Conservation (phyloP, 2,113 vertebrate genomes). For the Cyprinodon variegatus region DNA sequence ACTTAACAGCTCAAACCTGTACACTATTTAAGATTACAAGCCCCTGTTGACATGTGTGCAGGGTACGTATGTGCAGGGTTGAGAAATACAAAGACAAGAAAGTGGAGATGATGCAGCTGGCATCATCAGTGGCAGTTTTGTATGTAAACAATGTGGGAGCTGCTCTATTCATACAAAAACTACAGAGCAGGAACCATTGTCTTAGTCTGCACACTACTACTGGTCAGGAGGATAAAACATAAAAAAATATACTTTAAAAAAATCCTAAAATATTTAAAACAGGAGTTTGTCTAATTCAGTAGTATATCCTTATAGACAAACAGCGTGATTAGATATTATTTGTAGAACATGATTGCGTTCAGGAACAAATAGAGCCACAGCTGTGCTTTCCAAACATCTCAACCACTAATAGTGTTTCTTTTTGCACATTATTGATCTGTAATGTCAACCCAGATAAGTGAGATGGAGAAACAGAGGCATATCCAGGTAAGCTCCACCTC, state of each 20-base stretch:
- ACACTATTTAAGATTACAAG: conserved; percentile 66
- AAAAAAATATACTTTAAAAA: conserved; percentile 3
- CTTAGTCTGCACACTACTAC: neutral
- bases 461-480: conserved; percentile 1
- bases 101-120: neutral
- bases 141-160: neutral
- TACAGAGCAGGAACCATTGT: too few species aligned
- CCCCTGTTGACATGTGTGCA: conserved; percentile 57
- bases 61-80: conserved; percentile 26
- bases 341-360: neutral
- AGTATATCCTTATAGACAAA: neutral
- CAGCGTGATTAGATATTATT: neutral
- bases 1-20: conserved; percentile 59
- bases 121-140: neutral
- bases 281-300: neutral
- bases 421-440: conserved; percentile 38
- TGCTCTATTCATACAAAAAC: too few species aligned
- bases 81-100: conserved; percentile 7
- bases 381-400: neutral
- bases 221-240: conserved; percentile 17
- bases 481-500: conserved; percentile 5
- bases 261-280: neutral
- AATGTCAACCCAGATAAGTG: conserved; percentile 4
- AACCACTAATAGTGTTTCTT: conserved; percentile 2
- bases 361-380: neutral